A percentile compares a stretch with the other conserved stretches of the same genome.
phyloP scores from a whole-genome alignment of 2,113 vertebrate species.

The Sapajus apella region DNA sequence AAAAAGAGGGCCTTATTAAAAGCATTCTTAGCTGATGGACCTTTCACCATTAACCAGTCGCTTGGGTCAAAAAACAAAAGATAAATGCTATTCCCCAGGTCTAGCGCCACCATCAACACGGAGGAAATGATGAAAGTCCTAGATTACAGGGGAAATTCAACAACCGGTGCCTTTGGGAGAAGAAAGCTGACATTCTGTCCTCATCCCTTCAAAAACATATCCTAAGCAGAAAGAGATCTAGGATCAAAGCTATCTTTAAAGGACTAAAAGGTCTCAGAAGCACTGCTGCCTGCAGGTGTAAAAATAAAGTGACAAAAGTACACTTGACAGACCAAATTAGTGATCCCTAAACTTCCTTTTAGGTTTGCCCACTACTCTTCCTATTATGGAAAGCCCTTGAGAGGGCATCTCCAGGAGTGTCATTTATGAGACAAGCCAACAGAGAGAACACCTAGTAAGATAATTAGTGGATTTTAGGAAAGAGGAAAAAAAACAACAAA shows the following conservation, averaged over 20 bases:
- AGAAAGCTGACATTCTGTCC: slow-evolving; percentile 82
- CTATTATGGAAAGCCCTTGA: slow-evolving; percentile 79
- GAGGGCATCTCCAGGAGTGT: slow-evolving; percentile 72
- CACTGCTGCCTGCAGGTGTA: slow-evolving; percentile 79
- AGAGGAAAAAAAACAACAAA: slow-evolving; percentile 64
- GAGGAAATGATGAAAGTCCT: slow-evolving; percentile 78
- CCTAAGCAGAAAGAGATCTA: slow-evolving; percentile 79
- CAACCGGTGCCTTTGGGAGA: slow-evolving; percentile 78
- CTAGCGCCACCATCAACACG: slow-evolving; percentile 73
- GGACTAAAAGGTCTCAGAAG: slow-evolving; percentile 80
- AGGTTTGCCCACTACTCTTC: slow-evolving; percentile 71
- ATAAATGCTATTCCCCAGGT: slow-evolving; percentile 76
- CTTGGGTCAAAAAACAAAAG: slow-evolving; percentile 82
- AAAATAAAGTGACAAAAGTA: slow-evolving; percentile 79
- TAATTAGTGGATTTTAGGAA: slow-evolving; percentile 78
- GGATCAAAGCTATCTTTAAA: slow-evolving; percentile 81
- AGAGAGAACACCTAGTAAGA: slow-evolving; percentile 70
- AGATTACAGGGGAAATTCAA: slow-evolving; percentile 79
- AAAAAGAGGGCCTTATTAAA: slow-evolving; percentile 72
- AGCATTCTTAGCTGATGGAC: slow-evolving; percentile 75
- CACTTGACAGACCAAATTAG: slow-evolving; percentile 75
- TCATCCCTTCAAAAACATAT: slow-evolving; percentile 80
- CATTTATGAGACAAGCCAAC: slow-evolving; percentile 73
- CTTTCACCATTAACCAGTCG: slow-evolving; percentile 76
- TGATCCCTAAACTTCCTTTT: slow-evolving; percentile 75